Evolutionary conservation across 2,797 vertebrate species (phyloP).

Genomic region (Sphenodon punctatus): DNA sequence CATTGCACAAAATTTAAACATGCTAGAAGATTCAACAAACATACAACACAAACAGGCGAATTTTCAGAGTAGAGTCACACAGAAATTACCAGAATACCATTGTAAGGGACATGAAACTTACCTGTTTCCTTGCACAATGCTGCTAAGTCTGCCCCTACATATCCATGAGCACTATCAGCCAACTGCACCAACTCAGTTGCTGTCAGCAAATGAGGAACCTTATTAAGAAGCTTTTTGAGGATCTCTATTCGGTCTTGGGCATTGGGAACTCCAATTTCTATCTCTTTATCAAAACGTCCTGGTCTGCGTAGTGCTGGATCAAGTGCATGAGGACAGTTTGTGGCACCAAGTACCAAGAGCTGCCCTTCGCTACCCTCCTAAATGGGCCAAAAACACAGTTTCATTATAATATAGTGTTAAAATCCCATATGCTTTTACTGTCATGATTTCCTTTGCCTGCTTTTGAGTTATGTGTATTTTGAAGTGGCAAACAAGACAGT

Average conservation of each 20-base stretch:
- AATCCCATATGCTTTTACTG: background rate
- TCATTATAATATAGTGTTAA: background rate
- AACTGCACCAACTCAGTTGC: conserved; percentile 79
- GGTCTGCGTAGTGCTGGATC: conserved; percentile 92
- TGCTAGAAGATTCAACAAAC: too few relatives aligned
- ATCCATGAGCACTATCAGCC: conserved; percentile 87
- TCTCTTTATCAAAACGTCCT: conserved; percentile 93
- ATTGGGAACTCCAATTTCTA: conserved; percentile 92
- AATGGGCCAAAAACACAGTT: background rate
- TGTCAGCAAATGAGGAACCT: conserved; percentile 78
- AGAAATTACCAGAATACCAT: background rate
- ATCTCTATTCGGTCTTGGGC: conserved; percentile 87
- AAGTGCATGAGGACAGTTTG: conserved; percentile 91
- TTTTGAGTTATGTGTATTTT: rapidly evolving
- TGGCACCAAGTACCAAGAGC: conserved; percentile 91
- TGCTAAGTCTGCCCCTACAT: conserved; percentile 92
- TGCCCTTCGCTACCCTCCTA: conserved; percentile 91
- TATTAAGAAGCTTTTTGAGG: conserved; percentile 83
- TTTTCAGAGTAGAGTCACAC: background rate
- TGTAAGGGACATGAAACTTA: conserved; percentile 52
- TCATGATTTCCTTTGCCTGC: background rate
- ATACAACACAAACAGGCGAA: too few relatives aligned
- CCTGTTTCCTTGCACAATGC: conserved; percentile 95
- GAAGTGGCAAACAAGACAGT: background rate
- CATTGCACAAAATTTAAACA: too few relatives aligned